Evolutionary conservation across 2,797 vertebrate species (phyloP), one percentile per base, ranked within the genome.

Genomic region (Syncerus caffer): DNA sequence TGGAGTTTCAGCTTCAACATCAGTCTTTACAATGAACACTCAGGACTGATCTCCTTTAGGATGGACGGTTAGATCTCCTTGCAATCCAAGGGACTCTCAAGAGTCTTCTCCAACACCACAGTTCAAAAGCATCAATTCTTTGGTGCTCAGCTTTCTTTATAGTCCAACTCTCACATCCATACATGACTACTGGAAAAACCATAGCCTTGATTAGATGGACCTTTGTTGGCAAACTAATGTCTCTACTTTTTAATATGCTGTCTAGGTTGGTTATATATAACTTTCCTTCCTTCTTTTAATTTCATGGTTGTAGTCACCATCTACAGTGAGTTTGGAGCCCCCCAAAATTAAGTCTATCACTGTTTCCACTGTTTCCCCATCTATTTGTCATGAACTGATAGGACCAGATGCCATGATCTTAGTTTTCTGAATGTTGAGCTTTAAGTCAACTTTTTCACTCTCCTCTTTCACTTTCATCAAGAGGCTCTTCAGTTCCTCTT

Each of bases 101-200:
- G 64, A 21, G 64, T 71, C 64, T 71, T 21, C 17, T 71, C n/a
- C 64, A 71, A 38, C 10, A 71, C n/a, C 19, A 71, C n/a, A 38
- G 10, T 38, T 38, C n/a, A 38, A 71, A 23, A 71, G n/a, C 9
- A 71, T 38, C 64, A 71, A 6, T 3, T 38, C n/a, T 71, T 71
- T 0, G 4, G 64, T 0, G 0, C 19, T 71, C 64, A 71, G n/a
- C 64, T 12, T 71, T 38, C 64, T 71, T 71, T 38, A 38, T 12
- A 6, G 5, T 67, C n/a, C 64, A 71, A 23, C 1, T 71, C 19
- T 71, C 64, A 71, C 19, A 71, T 38, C n/a, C n/a, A 71, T 23
- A 38, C n/a, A 71, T 71, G 64, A 71, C 34, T 3, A 38, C 5
- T 71, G 64, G 64, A 38, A 71, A 71, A 38, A 23, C 19, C 10